These are phyloP conservation scores for Oscheius sp. DNA, from an alignment of 2,888 invertebrate species.

Conservation along the genomic window DNA sequence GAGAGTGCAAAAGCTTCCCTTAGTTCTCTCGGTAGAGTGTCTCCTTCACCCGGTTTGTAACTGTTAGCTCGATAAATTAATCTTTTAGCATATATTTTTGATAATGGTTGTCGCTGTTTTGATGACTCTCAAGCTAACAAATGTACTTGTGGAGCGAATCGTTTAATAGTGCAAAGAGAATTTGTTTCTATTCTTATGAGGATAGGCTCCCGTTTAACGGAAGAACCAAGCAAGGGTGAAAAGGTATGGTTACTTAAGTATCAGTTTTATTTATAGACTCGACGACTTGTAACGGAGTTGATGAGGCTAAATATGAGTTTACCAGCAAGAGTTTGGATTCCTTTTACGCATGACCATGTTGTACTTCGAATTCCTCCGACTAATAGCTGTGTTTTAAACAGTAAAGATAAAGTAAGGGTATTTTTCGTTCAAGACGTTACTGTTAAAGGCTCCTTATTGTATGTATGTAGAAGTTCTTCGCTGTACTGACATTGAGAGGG, in stretches of 20 bases:
- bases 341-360: constrained; percentile 86
- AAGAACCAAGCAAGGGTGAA: constrained; percentile 86
- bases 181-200: constrained; percentile 86
- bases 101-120: constrained; percentile 85
- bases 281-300: constrained; percentile 76
- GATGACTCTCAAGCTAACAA: constrained; percentile 72
- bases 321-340: constrained; percentile 97
- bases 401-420: constrained; percentile 86
- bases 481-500: constrained; percentile 23
- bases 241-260: constrained; percentile 75
- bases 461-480: constrained; percentile 89
- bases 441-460: constrained; percentile 87
- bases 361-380: constrained; percentile 95
- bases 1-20: constrained; percentile 30
- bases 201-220: constrained; percentile 84
- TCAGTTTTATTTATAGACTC: constrained; percentile 6
- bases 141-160: constrained; percentile 80
- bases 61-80: background rate
- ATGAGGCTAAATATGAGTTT: constrained; percentile 92
- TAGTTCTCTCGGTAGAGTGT: background rate
- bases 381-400: constrained; percentile 96
- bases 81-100: constrained; percentile 88
- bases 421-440: background rate
- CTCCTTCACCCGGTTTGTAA: background rate
- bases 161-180: constrained; percentile 79